Evolutionary conservation across 1,140 invertebrate genomes (phyloP).

Genomic region (Drosophila erecta): DNA sequence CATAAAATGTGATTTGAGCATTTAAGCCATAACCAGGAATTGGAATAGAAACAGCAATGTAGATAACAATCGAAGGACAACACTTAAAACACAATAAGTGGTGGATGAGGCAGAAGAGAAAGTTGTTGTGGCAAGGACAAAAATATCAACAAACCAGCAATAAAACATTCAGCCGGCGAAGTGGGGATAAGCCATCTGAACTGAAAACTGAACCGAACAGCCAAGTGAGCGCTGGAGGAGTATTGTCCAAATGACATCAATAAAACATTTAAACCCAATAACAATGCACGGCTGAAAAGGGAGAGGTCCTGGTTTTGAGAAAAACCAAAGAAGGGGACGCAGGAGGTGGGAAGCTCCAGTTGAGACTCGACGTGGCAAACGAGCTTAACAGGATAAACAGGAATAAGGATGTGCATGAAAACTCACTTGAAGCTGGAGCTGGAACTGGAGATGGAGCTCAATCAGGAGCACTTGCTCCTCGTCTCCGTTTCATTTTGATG

Average conservation of each 20-base stretch:
- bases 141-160: constrained; percentile 69
- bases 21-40: constrained; percentile 44
- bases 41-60: constrained; percentile 5
- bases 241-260: constrained; percentile 76
- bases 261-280: constrained; percentile 71
- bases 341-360: constrained; percentile 7
- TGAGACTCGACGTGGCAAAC: constrained; percentile 38
- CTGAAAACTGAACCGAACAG: constrained; percentile 11
- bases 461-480: constrained; percentile 11
- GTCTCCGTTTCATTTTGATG: constrained; percentile 61
- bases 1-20: constrained; percentile 59
- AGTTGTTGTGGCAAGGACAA: constrained; percentile 32
- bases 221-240: constrained; percentile 58
- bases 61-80: constrained; percentile 38
- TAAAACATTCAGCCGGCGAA: constrained; percentile 59
- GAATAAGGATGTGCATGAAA: constrained; percentile 49
- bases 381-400: constrained; percentile 49
- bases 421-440: constrained; percentile 33
- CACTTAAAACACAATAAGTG: constrained; percentile 55
- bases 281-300: constrained; percentile 6
- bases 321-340: constrained; percentile 6
- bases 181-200: constrained; percentile 21
- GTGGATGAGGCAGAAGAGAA: not conserved
- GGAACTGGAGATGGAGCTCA: constrained; percentile 19
- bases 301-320: constrained; percentile 12